phyloP scores from a whole-genome alignment of 2,113 vertebrate species.

The Trematocara variabile region DNA sequence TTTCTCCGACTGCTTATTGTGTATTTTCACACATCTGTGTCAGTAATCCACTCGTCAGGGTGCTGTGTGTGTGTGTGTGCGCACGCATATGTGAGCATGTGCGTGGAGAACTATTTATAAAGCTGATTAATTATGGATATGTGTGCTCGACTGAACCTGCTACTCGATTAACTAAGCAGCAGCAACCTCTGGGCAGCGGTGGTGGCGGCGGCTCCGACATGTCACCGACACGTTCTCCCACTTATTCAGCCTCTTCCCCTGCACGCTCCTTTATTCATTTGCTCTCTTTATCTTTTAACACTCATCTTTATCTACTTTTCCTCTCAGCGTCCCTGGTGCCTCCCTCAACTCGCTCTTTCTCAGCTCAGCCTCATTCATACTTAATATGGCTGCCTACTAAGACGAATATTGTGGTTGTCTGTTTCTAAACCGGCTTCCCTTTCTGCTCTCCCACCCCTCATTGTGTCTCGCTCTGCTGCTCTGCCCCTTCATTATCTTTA shows the following conservation, averaged over 20 bases:
- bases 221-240: constrained; percentile 35
- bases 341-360: constrained; percentile 15
- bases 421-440: constrained; percentile 13
- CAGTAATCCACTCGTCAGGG: background rate
- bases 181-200: constrained; percentile 15
- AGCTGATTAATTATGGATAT: constrained; percentile 61
- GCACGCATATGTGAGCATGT: background rate
- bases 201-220: background rate
- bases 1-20: background rate
- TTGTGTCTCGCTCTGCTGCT: constrained; percentile 58
- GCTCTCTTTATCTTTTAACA: constrained; percentile 17
- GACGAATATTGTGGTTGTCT: constrained; percentile 43
- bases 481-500: constrained; percentile 55
- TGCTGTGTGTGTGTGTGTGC: background rate
- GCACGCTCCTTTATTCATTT: background rate
- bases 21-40: constrained; percentile 10
- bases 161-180: constrained; percentile 38
- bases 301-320: constrained; percentile 34
- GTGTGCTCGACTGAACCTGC: constrained; percentile 56
- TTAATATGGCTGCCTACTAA: constrained; percentile 44
- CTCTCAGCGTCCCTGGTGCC: background rate
- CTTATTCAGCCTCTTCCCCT: background rate
- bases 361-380: constrained; percentile 43
- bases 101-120: constrained; percentile 49
- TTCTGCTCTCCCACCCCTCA: constrained; percentile 38